Evolutionary conservation across 2,797 vertebrate species (phyloP), one percentile per base, ranked within the genome.

Genomic region (Peromyscus eremicus): DNA sequence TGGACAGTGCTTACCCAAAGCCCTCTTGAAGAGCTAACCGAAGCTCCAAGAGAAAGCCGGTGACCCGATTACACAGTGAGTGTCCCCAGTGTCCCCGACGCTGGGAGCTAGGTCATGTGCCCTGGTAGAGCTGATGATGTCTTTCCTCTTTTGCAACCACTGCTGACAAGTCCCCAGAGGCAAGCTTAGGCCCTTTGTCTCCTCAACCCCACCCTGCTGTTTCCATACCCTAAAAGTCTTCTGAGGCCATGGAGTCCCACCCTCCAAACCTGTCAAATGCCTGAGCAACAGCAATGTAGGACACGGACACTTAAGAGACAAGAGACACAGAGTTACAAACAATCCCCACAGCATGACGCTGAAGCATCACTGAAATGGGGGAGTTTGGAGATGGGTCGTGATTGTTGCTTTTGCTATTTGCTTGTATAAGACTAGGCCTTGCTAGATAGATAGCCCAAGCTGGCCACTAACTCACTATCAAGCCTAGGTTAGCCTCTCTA

Each of bases 261-360:
- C 21, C 64, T 46, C 62, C 49, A 52, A 52, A 11, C 49, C 49
- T 25, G 64, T 68, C 64, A 85, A 85, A 68, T 29, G 17, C 29
- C 60, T 46, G 29, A 84, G 40, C 57, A 21, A 46, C 40, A 66
- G 62, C 60, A 32, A 19, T 40, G 27, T 11, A 68, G 1, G 11
- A 14, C 62, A 34, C 11, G 21, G 40, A 34, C 2, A 68, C 52
- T 14, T 55, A 52, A 52, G 49, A 46, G 82, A 85, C 82, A 49
- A 64, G 21, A 25, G 64, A 64, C 60, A 57, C 32, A 11, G 29
- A 10, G 17, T 13, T 7, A n/a, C 62, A 40, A 1, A 23, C 57
- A n/a, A 52, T 23, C 0, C 1, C 13, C 43, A 16, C 11, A 25
- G 32, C 7, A 68, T 7, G 11, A 23, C 6, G 10, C 43, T 49